phyloP scores from a whole-genome alignment of 2,888 invertebrate genomes.

The Polydesmus complanatus region DNA sequence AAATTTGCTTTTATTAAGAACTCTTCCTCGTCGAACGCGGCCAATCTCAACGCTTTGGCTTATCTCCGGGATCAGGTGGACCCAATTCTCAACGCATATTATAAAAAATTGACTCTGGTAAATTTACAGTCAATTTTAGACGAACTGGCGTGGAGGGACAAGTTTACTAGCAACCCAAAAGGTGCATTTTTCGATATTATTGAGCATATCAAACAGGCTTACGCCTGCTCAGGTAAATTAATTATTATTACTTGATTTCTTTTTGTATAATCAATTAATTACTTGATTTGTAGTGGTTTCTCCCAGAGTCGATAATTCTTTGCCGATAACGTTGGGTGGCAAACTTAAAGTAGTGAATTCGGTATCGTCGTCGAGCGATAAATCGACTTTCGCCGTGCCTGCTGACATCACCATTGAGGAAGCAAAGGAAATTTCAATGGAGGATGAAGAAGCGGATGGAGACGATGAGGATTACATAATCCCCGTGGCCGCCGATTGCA shows the following conservation, averaged over 20 bases:
- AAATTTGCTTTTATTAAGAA: conserved; percentile 11
- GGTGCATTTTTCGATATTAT: conserved; percentile 70
- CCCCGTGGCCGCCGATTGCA: not conserved
- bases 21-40: not conserved
- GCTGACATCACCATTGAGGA: not conserved
- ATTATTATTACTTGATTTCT: not conserved
- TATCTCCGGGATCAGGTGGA: conserved; percentile 18
- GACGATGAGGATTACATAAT: not conserved
- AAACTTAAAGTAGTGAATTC: conserved; percentile 2
- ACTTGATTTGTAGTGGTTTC: conserved; percentile 7
- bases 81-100: conserved; percentile 16
- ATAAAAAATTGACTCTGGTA: conserved; percentile 48
- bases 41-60: conserved; percentile 21
- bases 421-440: not conserved
- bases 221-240: conserved; percentile 42
- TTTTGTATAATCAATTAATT: not conserved
- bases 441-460: not conserved
- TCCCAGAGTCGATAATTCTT: conserved; percentile 6
- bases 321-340: conserved; percentile 10
- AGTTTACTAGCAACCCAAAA: conserved; percentile 60
- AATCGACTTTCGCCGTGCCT: not conserved
- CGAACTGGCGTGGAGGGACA: conserved; percentile 77
- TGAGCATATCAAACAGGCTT: conserved; percentile 62
- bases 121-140: conserved; percentile 83
- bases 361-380: not conserved